These are phyloP conservation scores for Zaprionus obscuricornis DNA, from an alignment of 2,888 invertebrate genomes.

Conservation along the genomic window DNA sequence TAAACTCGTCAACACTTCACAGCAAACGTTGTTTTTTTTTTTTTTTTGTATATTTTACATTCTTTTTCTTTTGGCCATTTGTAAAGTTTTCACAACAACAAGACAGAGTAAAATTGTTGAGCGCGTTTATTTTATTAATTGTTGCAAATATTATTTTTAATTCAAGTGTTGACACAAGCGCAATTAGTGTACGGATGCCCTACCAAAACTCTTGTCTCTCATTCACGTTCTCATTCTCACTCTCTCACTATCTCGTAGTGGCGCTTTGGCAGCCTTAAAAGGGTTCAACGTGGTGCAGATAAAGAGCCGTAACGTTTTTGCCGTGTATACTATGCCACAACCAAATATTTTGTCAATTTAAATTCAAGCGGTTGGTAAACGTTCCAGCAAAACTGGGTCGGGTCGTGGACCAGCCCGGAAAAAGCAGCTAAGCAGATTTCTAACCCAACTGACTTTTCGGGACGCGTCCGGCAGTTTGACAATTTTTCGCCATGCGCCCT, in stretches of 20 bases:
- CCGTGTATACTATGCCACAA: constrained; percentile 9
- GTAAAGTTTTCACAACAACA: no score
- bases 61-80: constrained; percentile 16
- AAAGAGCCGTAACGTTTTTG: constrained; percentile 25
- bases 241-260: no score
- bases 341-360: constrained; percentile 78
- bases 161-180: constrained; percentile 61
- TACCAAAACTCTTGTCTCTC: constrained; percentile 17
- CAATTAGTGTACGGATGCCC: constrained; percentile 55
- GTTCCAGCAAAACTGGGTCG: background rate
- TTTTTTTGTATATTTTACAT: no score
- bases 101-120: constrained; percentile 12
- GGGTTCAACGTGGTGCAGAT: constrained; percentile 23
- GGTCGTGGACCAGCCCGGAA: constrained; percentile 21
- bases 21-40: no score
- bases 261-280: no score
- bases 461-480: constrained; percentile 68
- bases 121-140: constrained; percentile 45
- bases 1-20: no score
- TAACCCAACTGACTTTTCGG: constrained; percentile 67
- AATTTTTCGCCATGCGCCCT: constrained; percentile 63
- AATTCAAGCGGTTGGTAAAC: constrained; percentile 52
- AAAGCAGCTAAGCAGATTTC: constrained; percentile 63
- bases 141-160: constrained; percentile 61
- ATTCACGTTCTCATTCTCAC: no score